Percentiles rank a stretch among this genome's conserved stretches.
phyloP scores from a whole-genome alignment of 2,797 vertebrate species.

The Liparis tanakae region DNA sequence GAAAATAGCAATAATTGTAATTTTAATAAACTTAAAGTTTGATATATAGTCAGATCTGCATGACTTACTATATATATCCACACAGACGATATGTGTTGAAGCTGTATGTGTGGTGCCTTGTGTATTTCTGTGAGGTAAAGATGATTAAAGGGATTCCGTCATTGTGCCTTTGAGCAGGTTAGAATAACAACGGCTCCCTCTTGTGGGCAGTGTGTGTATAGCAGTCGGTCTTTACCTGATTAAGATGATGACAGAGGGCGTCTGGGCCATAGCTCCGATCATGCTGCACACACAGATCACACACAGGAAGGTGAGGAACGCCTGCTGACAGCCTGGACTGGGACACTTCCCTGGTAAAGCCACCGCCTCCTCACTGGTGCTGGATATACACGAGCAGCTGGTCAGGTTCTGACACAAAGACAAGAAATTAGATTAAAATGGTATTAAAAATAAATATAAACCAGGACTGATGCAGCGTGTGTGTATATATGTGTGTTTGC shows the following conservation, averaged over 20 bases:
- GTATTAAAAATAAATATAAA: not conserved
- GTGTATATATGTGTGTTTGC: not conserved
- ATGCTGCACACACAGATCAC: conserved; percentile 98
- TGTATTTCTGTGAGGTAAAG: not conserved
- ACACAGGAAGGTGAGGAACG: conserved; percentile 97
- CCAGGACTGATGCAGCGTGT: not conserved
- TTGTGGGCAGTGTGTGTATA: conserved; percentile 32
- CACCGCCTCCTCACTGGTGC: conserved; percentile 86
- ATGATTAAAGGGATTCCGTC: not conserved
- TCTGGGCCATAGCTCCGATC: conserved; percentile 99
- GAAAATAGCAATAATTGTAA: not conserved
- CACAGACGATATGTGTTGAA: not conserved
- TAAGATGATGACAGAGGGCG: conserved; percentile 96
- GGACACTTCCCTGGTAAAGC: conserved; percentile 95
- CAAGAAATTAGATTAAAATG: not conserved
- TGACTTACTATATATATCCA: not conserved
- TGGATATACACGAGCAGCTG: conserved; percentile 89
- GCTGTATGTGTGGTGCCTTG: not conserved
- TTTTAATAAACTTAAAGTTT: not conserved
- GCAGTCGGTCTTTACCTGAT: conserved; percentile 78
- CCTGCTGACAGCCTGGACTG: conserved; percentile 94
- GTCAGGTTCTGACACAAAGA: conserved; percentile 89
- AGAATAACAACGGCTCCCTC: conserved; percentile 52
- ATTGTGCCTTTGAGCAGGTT: not conserved
- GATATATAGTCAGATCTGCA: not conserved